phyloP scores from a whole-genome alignment of 2,113 vertebrate genomes.

The Microcebus jonahi region DNA sequence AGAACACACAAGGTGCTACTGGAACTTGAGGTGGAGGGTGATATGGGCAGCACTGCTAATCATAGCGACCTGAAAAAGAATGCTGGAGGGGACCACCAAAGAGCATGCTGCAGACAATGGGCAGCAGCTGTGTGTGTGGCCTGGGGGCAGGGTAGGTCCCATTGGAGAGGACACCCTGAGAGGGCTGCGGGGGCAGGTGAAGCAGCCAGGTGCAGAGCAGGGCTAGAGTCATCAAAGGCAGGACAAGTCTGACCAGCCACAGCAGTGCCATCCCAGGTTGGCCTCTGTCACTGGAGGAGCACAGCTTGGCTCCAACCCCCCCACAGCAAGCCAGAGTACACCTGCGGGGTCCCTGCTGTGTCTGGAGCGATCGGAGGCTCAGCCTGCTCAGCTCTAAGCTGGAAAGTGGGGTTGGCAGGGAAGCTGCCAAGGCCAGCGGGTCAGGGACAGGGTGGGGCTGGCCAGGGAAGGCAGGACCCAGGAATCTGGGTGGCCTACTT shows the following conservation, averaged over 20 bases:
- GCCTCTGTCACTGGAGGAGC: background rate
- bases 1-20: background rate
- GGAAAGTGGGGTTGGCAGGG: background rate
- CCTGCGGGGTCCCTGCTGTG: background rate
- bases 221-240: background rate
- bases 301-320: background rate
- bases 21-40: background rate
- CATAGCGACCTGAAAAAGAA: background rate
- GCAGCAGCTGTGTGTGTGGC: background rate
- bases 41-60: background rate
- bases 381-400: background rate
- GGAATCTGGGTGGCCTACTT: background rate
- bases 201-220: background rate
- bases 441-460: background rate
- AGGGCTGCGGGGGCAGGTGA: rapidly evolving
- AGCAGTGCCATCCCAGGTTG: background rate
- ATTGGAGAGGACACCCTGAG: background rate
- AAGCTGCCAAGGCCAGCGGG: background rate
- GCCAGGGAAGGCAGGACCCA: background rate
- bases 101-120: background rate
- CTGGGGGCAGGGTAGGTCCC: background rate
- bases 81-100: background rate
- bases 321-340: background rate
- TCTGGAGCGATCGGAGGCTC: background rate
- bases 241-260: background rate